These are phyloP conservation scores for Caenorhabditis tropicalis DNA, from an alignment of 1,140 invertebrate genomes.

Conservation along the genomic window DNA sequence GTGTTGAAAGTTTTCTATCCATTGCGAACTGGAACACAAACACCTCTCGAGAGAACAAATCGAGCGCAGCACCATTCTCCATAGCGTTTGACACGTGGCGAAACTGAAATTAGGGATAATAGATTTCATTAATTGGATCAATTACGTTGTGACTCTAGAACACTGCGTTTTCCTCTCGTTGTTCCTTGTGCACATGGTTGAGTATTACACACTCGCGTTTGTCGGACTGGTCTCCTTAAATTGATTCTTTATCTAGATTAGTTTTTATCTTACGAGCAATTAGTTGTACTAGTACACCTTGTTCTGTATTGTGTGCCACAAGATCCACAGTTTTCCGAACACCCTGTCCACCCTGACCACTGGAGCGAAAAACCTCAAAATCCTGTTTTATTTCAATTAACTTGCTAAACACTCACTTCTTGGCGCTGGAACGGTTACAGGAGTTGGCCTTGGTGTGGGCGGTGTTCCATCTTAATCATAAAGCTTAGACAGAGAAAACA, in stretches of 20 bases:
- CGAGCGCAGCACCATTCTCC: not conserved
- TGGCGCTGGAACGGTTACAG: not conserved
- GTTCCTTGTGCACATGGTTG: conserved; percentile 15
- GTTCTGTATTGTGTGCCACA: conserved; percentile 38
- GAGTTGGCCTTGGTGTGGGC: not conserved
- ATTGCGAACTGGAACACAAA: not conserved
- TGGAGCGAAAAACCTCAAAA: not conserved
- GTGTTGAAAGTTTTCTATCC: not conserved
- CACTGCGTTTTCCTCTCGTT: not conserved
- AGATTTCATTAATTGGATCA: not conserved
- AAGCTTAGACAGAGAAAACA: too few relatives aligned
- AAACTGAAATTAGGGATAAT: not conserved
- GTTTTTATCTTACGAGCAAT: not conserved
- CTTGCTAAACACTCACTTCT: not conserved
- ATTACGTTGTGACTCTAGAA: not conserved
- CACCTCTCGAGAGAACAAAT: not conserved
- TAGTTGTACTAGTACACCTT: not conserved
- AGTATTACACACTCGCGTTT: conserved; percentile 18
- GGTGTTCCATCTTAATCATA: conserved; percentile 21
- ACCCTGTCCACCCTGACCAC: conserved; percentile 40
- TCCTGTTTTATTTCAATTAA: not conserved
- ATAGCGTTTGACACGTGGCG: not conserved
- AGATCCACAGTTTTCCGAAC: conserved; percentile 40
- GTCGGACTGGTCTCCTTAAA: not conserved
- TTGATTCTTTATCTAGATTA: too few relatives aligned